Evolutionary conservation across 2,113 vertebrate genomes (phyloP), one percentile per base, ranked within the genome.

Genomic region (Mobula hypostoma): DNA sequence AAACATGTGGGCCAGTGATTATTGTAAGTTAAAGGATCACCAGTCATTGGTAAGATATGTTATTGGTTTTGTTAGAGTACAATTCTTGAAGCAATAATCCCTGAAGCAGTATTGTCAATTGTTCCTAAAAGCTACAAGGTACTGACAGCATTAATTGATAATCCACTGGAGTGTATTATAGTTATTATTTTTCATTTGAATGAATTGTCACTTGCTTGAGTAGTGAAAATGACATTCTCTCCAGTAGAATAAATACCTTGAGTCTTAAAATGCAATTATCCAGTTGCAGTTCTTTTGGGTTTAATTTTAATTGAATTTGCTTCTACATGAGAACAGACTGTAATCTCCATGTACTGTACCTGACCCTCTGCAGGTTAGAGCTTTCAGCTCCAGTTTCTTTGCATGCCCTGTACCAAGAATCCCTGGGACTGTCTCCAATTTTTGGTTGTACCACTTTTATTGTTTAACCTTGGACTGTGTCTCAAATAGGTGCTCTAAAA

Each of bases 391-490:
- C 94, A 94, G 94, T 94, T 95, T 94, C 95, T 95, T 95, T 96
- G 96, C 97, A 95, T 97, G 96, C 95, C 96, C 96, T 96, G 96
- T 96, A 96, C 96, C 96, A 94, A 96, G 96, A 94, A 95, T 95
- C 95, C 96, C 95, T 96, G 95, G 96, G 96, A 97, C 96, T 96
- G 95, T 95, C 96, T 74, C 24, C 48, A 94, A 95, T 95, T 95
- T 95, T 95, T 94, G 96, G 95, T 94, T 95, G 94, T 96, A 93
- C 94, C 94, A 80, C 94, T 94, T 94, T 94, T 94, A 96, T 94
- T 96, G 95, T 96, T 96, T 95, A 96, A 96, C 95, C 95, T 94
- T 96, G 96, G 96, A 96, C 96, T 96, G 94, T 95, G 96, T 97
- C 97, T 96, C 97, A 96, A 96, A 95, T 83, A 94, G 15, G 83